A percentile compares a stretch with the other conserved stretches of the same genome.
phyloP scores from a whole-genome alignment of 2,888 invertebrate genomes.

The Gisinianus flammeolus region DNA sequence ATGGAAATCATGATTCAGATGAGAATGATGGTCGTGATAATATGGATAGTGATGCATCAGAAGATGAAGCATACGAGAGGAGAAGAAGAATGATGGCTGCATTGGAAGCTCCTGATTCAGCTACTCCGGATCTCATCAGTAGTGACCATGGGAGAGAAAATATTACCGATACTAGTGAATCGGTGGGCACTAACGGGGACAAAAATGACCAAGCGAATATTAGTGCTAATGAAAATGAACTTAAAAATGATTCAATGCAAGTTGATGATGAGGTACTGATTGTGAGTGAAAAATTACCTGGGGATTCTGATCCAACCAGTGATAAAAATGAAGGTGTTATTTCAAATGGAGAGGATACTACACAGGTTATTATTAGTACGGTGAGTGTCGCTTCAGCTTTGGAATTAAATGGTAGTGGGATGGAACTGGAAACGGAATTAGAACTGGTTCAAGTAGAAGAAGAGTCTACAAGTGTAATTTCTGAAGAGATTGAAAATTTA shows the following conservation, averaged over 20 bases:
- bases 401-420: no score
- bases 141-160: no score
- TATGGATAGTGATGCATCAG: neutral
- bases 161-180: neutral
- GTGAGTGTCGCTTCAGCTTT: neutral
- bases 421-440: no score
- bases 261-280: neutral
- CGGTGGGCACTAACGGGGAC: neutral
- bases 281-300: neutral
- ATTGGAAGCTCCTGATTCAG: neutral
- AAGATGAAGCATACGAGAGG: neutral
- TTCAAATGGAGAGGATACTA: neutral
- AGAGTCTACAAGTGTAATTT: no score
- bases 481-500: no score
- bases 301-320: neutral
- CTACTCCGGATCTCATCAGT: neutral
- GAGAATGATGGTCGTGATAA: neutral
- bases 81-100: neutral
- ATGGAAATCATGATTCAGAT: neutral
- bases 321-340: neutral
- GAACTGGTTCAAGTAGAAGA: neutral
- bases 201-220: neutral
- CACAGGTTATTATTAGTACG: neutral
- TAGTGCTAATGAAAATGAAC: neutral
- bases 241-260: no score